A percentile compares a stretch with the other conserved stretches of the same genome.
phyloP scores from a whole-genome alignment of 2,888 invertebrate species.

The Ptychoptera contaminata region DNA sequence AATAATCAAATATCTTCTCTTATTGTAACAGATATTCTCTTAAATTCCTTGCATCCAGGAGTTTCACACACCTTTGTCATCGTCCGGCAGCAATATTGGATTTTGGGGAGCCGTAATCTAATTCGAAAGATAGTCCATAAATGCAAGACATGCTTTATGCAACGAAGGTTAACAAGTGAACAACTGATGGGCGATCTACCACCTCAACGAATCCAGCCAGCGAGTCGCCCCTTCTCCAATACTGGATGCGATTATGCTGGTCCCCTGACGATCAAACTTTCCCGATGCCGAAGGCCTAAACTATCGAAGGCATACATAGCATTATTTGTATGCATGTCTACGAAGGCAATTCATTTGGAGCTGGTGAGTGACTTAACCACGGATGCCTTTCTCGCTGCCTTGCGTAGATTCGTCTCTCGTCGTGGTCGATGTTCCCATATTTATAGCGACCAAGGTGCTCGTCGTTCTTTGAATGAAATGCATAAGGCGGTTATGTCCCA shows the following conservation, averaged over 20 bases:
- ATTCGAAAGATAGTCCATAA: slow-evolving; percentile 2
- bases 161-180: not conserved
- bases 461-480: not conserved
- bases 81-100: slow-evolving; percentile 12
- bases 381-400: not conserved
- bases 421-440: not conserved
- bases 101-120: slow-evolving; percentile 4
- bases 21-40: not conserved
- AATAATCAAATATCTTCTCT: not conserved
- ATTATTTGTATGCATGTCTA: slow-evolving; percentile 10
- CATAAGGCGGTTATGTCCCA: not conserved
- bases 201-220: slow-evolving; percentile 2
- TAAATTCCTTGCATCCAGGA: not conserved
- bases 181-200: slow-evolving; percentile 16
- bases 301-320: slow-evolving; percentile 9
- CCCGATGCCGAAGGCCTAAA: slow-evolving; percentile 2
- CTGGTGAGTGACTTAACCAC: not conserved
- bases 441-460: slow-evolving; percentile 10
- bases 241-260: not conserved
- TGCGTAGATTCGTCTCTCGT: not conserved
- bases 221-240: too few species aligned
- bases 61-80: not conserved
- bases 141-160: slow-evolving; percentile 6
- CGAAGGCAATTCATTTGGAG: slow-evolving; percentile 10
- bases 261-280: too few species aligned